phyloP scores from a whole-genome alignment of 1,140 invertebrate species.

The Bradysia coprophila region DNA sequence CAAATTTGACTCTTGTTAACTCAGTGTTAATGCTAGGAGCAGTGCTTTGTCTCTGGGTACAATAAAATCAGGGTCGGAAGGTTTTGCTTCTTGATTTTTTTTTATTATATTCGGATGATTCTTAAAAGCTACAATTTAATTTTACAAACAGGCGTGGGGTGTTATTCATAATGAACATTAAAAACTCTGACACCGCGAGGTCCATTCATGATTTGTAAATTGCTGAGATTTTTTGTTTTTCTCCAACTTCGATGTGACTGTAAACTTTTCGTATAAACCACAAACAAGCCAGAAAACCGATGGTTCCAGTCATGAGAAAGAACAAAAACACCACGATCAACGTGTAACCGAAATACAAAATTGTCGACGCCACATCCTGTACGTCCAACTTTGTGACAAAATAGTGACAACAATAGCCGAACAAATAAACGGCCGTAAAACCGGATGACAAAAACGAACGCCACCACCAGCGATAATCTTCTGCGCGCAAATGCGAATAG shows the following conservation, averaged over 20 bases:
- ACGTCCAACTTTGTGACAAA: constrained; percentile 92
- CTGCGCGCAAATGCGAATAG: constrained; percentile 98
- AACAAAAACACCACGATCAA: constrained; percentile 96
- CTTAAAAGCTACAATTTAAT: too few species aligned
- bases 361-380: constrained; percentile 81
- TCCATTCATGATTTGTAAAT: too few species aligned
- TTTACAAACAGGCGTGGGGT: too few species aligned
- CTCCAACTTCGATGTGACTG: constrained; percentile 95
- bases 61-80: too few species aligned
- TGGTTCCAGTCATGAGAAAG: constrained; percentile 92
- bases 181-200: too few species aligned
- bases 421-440: constrained; percentile 94
- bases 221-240: too few species aligned
- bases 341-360: constrained; percentile 98
- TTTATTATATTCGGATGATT: too few species aligned
- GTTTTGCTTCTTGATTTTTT: too few species aligned
- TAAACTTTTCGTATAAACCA: constrained; percentile 99
- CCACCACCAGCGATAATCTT: constrained; percentile 72
- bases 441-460: constrained; percentile 84
- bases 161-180: too few species aligned
- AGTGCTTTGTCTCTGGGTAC: too few species aligned
- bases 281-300: constrained; percentile 97
- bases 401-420: constrained; percentile 95
- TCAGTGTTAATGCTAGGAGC: too few species aligned
- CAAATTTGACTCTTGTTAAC: too few species aligned